These are phyloP conservation scores for Cyprinodon brontotheroides DNA, from an alignment of 2,113 vertebrate genomes.

Conservation along the genomic window DNA sequence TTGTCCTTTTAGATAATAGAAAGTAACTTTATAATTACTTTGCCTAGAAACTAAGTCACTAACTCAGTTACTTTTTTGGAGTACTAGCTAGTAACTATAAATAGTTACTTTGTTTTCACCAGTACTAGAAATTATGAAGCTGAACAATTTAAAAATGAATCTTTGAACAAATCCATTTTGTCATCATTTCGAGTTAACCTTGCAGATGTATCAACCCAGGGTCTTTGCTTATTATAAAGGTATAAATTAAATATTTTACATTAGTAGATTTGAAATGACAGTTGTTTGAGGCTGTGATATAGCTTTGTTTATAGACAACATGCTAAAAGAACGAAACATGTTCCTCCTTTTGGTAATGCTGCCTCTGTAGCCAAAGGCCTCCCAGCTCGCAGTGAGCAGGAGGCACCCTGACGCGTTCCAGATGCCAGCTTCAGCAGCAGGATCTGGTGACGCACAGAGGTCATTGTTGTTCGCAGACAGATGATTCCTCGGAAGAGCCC, in stretches of 20 bases:
- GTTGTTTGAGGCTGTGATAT: not conserved
- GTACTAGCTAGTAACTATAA: too few relatives aligned
- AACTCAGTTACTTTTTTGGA: too few relatives aligned
- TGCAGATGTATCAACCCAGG: not conserved
- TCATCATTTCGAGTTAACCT: too few relatives aligned
- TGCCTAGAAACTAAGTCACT: too few relatives aligned
- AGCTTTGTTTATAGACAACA: not conserved
- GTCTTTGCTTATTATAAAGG: not conserved
- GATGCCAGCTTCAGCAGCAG: slow-evolving; percentile 22
- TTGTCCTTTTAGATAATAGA: too few relatives aligned
- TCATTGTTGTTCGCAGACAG: slow-evolving; percentile 22
- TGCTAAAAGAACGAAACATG: not conserved
- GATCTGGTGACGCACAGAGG: slow-evolving; percentile 26
- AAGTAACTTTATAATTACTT: too few relatives aligned
- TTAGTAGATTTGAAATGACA: not conserved
- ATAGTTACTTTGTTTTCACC: too few relatives aligned
- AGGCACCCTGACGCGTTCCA: slow-evolving; percentile 31
- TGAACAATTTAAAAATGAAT: not conserved
- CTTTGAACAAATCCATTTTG: not conserved
- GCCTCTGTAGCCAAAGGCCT: not conserved
- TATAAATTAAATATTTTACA: too few relatives aligned
- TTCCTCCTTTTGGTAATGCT: not conserved
- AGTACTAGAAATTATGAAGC: not conserved
- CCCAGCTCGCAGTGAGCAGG: not conserved
- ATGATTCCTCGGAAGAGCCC: slow-evolving; percentile 15